Conservation (phyloP, 1,140 invertebrate genomes). For the Drosophila neocordata region DNA sequence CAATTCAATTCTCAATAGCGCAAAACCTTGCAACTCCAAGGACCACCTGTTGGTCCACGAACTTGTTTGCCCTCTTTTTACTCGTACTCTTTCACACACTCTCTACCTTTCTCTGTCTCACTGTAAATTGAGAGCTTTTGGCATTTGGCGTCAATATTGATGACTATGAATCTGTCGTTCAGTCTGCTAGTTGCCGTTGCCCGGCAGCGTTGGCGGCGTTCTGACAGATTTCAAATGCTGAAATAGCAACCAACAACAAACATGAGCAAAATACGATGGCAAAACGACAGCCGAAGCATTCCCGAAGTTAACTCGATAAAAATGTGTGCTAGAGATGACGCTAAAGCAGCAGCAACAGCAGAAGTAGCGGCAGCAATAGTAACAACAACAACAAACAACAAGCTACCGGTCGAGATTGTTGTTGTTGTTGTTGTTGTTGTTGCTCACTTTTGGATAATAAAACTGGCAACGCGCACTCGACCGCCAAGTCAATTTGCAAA, state of each 20-base stretch:
- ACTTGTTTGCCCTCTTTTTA: not conserved
- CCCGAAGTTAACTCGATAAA: constrained; percentile 65
- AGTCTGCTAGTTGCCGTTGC: constrained; percentile 45
- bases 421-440: constrained; percentile 45
- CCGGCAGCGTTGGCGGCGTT: constrained; percentile 27
- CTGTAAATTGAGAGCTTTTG: constrained; percentile 13
- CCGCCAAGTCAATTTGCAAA: constrained; percentile 80
- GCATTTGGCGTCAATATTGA: constrained; percentile 45
- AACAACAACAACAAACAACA: constrained; percentile 19
- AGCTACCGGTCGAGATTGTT: constrained; percentile 33
- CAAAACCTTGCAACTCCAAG: constrained; percentile 17
- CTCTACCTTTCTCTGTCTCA: constrained; percentile 15
- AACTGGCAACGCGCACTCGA: constrained; percentile 78
- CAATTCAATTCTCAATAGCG: not conserved
- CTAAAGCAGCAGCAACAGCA: constrained; percentile 30
- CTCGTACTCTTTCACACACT: constrained; percentile 7
- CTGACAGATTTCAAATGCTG: constrained; percentile 66
- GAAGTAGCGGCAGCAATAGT: constrained; percentile 26
- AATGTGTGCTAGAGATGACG: constrained; percentile 78
- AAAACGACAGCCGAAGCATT: constrained; percentile 35
- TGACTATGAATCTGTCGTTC: constrained; percentile 32
- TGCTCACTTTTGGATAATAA: constrained; percentile 79
- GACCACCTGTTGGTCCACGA: constrained; percentile 13
- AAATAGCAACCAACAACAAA: constrained; percentile 36
- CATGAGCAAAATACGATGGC: constrained; percentile 30